A percentile compares a stretch with the other conserved stretches of the same genome.
Conservation (phyloP, 37 sponge, comb jelly and placozoan species). For the Hexactinellida sp. region DNA sequence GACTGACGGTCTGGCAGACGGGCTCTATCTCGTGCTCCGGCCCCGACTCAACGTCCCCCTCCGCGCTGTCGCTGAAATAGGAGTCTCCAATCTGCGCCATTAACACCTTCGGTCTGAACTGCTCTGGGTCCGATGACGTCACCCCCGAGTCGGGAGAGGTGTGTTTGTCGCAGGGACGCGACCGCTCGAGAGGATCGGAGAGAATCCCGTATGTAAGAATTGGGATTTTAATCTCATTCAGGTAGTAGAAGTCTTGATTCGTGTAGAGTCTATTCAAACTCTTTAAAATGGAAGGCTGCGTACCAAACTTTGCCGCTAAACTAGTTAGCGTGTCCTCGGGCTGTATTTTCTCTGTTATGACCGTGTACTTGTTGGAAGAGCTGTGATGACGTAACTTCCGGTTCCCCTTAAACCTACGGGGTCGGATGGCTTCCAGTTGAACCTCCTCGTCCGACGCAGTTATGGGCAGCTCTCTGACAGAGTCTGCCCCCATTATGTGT, state of each 20-base stretch:
- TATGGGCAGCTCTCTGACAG: neutral
- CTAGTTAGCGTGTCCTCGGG: neutral
- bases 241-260: neutral
- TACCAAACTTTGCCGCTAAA: neutral
- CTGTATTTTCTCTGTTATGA: neutral
- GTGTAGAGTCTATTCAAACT: neutral
- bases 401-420: neutral
- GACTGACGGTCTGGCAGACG: neutral
- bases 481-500: neutral
- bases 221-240: neutral
- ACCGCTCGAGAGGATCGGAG: neutral
- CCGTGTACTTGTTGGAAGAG: neutral
- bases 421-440: neutral
- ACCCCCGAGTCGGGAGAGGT: neutral
- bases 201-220: neutral
- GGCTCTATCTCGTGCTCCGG: neutral
- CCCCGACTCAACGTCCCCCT: neutral
- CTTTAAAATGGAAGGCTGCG: neutral
- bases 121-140: neutral
- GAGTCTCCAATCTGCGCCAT: neutral
- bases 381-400: neutral
- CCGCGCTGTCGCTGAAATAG: neutral
- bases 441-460: slow-evolving; percentile 9
- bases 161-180: neutral
- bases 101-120: neutral